Base-by-base conservation (phyloP, 2,888 invertebrate species). In the Nomada goodeniana region DNA sequence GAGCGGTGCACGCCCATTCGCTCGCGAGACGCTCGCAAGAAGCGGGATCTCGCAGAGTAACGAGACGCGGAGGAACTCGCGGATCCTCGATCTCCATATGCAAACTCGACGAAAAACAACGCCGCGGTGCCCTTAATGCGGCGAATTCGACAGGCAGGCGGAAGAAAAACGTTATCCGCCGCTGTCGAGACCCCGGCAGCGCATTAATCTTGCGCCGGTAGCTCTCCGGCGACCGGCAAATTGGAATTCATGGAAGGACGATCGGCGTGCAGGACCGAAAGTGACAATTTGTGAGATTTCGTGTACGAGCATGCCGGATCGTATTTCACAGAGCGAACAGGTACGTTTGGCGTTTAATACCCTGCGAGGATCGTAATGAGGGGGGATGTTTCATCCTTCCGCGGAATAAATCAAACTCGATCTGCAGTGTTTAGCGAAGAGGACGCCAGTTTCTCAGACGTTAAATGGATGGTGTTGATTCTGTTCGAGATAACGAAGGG, bases 221-320 rank as follows among this genome's bases (percentile, higher is more conserved):
- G 74, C 73, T 74, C 74, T 47, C 52, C 52, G 44, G 52, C 57
- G 63, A 57, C 5, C 52, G 61, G 61, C 72, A 72, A 73, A 81
- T 82, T 82, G 61, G 72, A 82, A 82, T 82, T 76, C 76, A 76
- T 81, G 76, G 55, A 76, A 81, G 69, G 67, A 55, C 47, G 44
- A 63, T 72, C 52, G 55, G 10, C n/a, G 18, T 47, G 47, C 1
- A 5, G 42, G 52, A 73, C 61, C 78, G 71, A 23, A 13, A 47
- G 36, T 5, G 50, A 50, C 18, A 60, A 52, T 20, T 20, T n/a
- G 53, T 20, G 15, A 65, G 42, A 23, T 20, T 18, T 15, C n/a
- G 4, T 42, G 55, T 59, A 15, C 57, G 42, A 18, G 13, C 50
- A 52, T 70, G 59, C 18, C 57, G 68, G 52, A 68, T 69, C 53